Evolutionary conservation across 2,888 invertebrate genomes (phyloP).

Genomic region (Malacosoma neustria): DNA sequence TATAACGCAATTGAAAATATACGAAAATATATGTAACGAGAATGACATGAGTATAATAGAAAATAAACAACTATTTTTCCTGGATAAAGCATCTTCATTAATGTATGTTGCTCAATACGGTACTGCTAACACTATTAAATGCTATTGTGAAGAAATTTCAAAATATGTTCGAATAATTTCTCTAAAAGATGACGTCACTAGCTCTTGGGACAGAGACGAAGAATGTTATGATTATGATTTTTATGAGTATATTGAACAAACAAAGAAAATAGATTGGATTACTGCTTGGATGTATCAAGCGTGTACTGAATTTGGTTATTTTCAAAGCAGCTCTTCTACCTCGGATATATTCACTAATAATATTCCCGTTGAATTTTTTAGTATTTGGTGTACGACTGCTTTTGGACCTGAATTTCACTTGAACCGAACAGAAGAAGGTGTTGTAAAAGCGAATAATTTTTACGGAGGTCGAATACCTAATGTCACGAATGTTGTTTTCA

Average conservation of each 20-base stretch:
- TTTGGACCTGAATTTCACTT: conserved; percentile 53
- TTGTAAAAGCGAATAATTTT: conserved; percentile 54
- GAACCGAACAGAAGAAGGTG: conserved; percentile 38
- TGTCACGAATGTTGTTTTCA: conserved; percentile 70
- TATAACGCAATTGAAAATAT: conserved; percentile 34
- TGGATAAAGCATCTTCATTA: conserved; percentile 31
- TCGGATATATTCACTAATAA: conserved; percentile 74
- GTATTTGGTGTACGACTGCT: conserved; percentile 44
- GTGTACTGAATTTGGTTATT: conserved; percentile 86
- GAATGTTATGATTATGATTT: conserved; percentile 43
- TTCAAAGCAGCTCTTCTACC: conserved; percentile 75
- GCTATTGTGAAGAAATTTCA: conserved; percentile 28
- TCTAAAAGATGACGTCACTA: conserved; percentile 18
- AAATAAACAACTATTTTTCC: conserved; percentile 50
- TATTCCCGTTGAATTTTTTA: conserved; percentile 50
- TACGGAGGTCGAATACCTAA: conserved; percentile 65
- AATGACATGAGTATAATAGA: conserved; percentile 37
- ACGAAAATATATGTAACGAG: conserved; percentile 45
- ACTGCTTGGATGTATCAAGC: conserved; percentile 81
- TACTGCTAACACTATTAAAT: conserved; percentile 25
- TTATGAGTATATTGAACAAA: conserved; percentile 30
- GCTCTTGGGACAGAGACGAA: conserved; percentile 23
- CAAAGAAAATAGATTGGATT: conserved; percentile 26
- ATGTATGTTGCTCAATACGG: conserved; percentile 49
- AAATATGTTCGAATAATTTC: conserved; percentile 17